Evolutionary conservation across 2,888 invertebrate genomes (phyloP).

Genomic region (Apamea crenata): DNA sequence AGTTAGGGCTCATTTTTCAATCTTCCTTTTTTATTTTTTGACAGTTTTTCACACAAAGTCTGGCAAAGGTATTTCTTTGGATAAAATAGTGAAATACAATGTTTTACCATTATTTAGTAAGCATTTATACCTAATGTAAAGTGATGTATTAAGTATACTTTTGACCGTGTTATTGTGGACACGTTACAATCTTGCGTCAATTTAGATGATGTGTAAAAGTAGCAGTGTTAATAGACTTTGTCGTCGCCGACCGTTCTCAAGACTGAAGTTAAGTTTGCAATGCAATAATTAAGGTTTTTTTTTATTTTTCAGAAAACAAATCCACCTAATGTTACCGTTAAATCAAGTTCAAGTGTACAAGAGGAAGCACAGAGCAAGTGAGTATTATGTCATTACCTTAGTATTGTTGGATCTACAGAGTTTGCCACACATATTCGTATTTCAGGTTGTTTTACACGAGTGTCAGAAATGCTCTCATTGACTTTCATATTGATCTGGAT

Average conservation of each 20-base stretch:
- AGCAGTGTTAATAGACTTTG: background rate
- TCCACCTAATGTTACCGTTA: background rate
- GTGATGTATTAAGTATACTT: too few species aligned
- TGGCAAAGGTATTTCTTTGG: too few species aligned
- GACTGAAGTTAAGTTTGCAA: too few species aligned
- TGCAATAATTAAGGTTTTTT: background rate
- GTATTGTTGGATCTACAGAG: conserved; percentile 7
- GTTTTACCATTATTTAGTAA: too few species aligned
- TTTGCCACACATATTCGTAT: conserved; percentile 63
- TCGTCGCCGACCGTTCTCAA: background rate
- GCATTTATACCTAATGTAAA: too few species aligned
- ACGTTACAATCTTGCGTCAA: background rate
- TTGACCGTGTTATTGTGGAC: too few species aligned
- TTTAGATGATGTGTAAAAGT: background rate
- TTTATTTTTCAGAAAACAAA: conserved; percentile 52
- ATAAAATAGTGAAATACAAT: too few species aligned
- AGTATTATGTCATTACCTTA: conserved; percentile 36
- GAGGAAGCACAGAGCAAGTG: conserved; percentile 57
- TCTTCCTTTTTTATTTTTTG: too few species aligned
- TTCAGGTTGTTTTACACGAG: conserved; percentile 75
- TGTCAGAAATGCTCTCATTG: conserved; percentile 72
- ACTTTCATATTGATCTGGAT: conserved; percentile 70
- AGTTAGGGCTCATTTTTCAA: too few species aligned
- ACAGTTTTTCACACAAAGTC: too few species aligned
- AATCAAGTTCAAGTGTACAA: conserved; percentile 25